These are phyloP conservation scores for Nesometra sesokonis DNA, from an alignment of 35 echinoderm and acorn worm genomes.

Conservation along the genomic window DNA sequence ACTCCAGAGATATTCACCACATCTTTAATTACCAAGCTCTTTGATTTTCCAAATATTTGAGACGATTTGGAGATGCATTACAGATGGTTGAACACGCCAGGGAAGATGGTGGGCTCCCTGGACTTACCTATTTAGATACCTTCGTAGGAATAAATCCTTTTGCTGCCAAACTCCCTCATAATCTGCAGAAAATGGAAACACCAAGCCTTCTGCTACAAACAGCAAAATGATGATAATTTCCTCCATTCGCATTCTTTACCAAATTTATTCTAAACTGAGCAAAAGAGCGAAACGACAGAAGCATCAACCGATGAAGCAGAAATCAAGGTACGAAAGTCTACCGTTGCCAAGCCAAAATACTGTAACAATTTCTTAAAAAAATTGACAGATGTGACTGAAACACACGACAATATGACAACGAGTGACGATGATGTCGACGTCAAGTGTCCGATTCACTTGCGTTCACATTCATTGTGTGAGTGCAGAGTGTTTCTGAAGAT, in stretches of 20 bases:
- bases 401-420: too few relatives aligned
- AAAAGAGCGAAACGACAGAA: background rate
- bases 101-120: background rate
- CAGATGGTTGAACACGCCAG: background rate
- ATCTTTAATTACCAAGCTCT: background rate
- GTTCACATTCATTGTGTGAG: constrained; percentile 15
- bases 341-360: too few relatives aligned
- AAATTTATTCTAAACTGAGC: background rate
- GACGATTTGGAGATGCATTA: background rate
- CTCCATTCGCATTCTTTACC: background rate
- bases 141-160: background rate
- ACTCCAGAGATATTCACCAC: background rate
- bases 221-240: background rate
- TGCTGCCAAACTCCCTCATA: background rate
- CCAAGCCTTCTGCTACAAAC: background rate
- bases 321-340: background rate
- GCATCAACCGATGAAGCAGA: background rate
- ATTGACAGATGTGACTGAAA: background rate
- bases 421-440: background rate
- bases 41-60: background rate
- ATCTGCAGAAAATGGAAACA: background rate
- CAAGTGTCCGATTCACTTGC: constrained; percentile 25
- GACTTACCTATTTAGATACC: background rate
- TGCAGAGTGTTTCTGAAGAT: constrained; percentile 26
- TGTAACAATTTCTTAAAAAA: too few relatives aligned